Evolutionary conservation across 1,140 invertebrate genomes (phyloP).

Genomic region (Alviniconcha marisindica): DNA sequence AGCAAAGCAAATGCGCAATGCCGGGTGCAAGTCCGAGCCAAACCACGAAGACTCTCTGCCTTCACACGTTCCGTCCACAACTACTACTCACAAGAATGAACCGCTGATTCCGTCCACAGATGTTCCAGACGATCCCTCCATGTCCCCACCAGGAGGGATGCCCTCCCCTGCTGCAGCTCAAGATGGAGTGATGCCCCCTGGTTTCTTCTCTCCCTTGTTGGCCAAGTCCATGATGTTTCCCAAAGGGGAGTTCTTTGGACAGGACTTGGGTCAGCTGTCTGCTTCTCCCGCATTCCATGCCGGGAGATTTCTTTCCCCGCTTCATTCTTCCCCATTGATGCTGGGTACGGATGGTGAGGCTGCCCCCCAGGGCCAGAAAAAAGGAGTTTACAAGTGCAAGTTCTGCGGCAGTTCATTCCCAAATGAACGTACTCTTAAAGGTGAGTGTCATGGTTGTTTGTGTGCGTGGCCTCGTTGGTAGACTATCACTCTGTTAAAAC

Average conservation of each 20-base stretch:
- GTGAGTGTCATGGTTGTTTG: too few relatives aligned
- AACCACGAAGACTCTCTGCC: background rate
- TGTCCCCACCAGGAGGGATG: background rate
- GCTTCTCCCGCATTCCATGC: too few relatives aligned
- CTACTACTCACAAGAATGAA: background rate
- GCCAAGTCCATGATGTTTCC: too few relatives aligned
- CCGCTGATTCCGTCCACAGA: background rate
- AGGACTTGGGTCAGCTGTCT: too few relatives aligned
- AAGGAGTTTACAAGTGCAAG: constrained; percentile 80
- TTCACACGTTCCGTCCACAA: background rate
- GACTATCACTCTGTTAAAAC: too few relatives aligned
- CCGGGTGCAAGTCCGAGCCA: too few relatives aligned
- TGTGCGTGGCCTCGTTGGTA: too few relatives aligned
- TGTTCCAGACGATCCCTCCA: background rate
- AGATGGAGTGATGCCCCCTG: background rate
- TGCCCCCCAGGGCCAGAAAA: background rate
- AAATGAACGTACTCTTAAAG: constrained; percentile 82
- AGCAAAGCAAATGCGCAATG: background rate
- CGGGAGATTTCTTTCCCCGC: background rate
- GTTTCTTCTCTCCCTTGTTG: background rate
- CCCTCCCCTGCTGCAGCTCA: background rate
- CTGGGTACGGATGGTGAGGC: too few relatives aligned
- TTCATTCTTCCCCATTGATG: background rate
- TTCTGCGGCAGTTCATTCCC: constrained; percentile 90
- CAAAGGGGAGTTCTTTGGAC: too few relatives aligned